Evolutionary conservation across 92 coral and sea anemone species (phyloP), one percentile per base, ranked within the genome.

Genomic region (Zoanthus sociatus): DNA sequence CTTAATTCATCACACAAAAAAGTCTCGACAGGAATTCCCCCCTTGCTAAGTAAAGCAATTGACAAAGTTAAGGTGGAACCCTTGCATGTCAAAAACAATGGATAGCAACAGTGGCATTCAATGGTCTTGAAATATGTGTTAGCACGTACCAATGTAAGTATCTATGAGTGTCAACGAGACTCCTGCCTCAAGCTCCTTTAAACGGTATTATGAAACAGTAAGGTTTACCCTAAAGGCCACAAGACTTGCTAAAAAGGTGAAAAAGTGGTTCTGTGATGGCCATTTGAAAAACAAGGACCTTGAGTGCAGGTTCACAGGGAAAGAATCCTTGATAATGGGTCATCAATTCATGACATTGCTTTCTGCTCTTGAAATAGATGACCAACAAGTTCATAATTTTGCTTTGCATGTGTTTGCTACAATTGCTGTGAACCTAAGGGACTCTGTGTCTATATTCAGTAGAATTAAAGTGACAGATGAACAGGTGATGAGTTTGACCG

Each of bases 161-260:
- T 26, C 26, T 26, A 26, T 26, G 26, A 26, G 26, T 26, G 26
- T 26, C 26, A 26, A 26, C 56, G 82, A 91, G 58, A 88, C 87
- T 79, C 91, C 91, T 44, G 20, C 64, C 74, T 83, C 83, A 83
- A 84, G 90, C 68, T 88, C 90, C 79, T 91, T 91, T 60, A 78
- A 67, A 55, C 17, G 44, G 87, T 88, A 91, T 63, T 91, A 87
- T 55, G 71, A 91, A 37, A 88, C 89, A n/a, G 72, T 91, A 67
- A 82, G 78, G 58, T 88, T 54, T 91, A 83, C 70, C 15, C 45
- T 91, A 10, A 88, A 78, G 79, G 89, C 89, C 83, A 84, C 83
- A 84, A 71, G 89, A 67, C 89, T 91, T 9, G 91, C 94, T 70
- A 91, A 91, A 70, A 91, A 91, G 68, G 91, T 88, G 58, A 88